A percentile compares a stretch with the other conserved stretches of the same genome.
These are phyloP conservation scores for Saturnia pavonia DNA, from an alignment of 2,888 invertebrate genomes.

Conservation along the genomic window DNA sequence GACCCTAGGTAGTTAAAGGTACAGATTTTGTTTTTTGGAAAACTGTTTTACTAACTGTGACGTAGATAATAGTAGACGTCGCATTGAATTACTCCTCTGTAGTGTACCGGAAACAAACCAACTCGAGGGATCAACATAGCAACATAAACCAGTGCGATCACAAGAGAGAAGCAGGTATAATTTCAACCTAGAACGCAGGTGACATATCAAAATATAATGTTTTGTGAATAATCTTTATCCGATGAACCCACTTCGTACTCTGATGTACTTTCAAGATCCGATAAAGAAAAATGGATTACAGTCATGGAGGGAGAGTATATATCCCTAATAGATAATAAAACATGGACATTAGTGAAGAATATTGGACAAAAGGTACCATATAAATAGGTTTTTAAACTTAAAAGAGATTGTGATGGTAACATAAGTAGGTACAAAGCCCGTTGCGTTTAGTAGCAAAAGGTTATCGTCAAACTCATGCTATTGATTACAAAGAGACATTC, in stretches of 20 bases:
- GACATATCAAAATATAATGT: not conserved
- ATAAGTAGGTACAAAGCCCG: too few species aligned
- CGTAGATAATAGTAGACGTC: not conserved
- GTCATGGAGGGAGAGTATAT: not conserved
- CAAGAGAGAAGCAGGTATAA: not conserved
- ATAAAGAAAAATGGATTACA: not conserved
- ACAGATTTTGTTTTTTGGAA: not conserved
- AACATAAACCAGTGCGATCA: not conserved
- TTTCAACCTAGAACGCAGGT: not conserved
- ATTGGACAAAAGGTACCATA: too few species aligned
- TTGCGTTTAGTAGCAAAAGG: too few species aligned
- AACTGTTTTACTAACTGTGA: not conserved
- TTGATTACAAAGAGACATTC: too few species aligned
- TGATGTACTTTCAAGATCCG: not conserved
- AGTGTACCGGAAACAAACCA: not conserved
- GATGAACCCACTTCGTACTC: not conserved
- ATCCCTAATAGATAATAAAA: too few species aligned
- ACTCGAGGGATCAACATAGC: not conserved
- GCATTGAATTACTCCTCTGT: not conserved
- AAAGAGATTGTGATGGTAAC: too few species aligned
- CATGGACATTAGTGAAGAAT: too few species aligned
- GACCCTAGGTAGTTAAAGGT: not conserved
- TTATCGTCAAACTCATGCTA: too few species aligned
- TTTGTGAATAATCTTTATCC: not conserved
- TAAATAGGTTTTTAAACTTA: too few species aligned